Evolutionary conservation across 2,113 vertebrate genomes (phyloP), one percentile per base, ranked within the genome.

Genomic region (Siniperca knerii): DNA sequence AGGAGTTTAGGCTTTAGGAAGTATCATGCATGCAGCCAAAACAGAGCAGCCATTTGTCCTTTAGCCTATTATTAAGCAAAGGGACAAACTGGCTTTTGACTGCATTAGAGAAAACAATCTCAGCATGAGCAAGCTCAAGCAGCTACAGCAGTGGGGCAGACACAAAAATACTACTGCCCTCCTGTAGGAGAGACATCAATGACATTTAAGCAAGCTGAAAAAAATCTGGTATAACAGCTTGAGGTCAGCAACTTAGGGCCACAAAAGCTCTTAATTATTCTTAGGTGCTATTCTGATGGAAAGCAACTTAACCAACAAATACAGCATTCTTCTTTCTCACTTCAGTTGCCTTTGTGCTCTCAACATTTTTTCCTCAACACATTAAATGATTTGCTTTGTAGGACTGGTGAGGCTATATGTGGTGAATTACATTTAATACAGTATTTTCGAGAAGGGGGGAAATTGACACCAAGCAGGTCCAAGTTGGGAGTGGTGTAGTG

Each of bases 1-100:
- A 77, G 52, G 61, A 23, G 64, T 87, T 83, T 75, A 83, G 86
- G 83, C 67, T 90, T 75, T 62, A 82, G 74, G 89, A 91, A 81
- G 70, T 85, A 81, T 83, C 68, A 85, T 64, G 82, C 89, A 80
- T 87, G 68, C 80, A 50, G 25, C 66, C 11, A 37, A 57, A 54
- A n/a, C 18, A 81, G 54, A 86, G 73, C 29, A 79, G 81, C 50
- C 58, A 75, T 90, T 93, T 84, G 81, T 81, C 57, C 74, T 73
- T 87, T 74, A 80, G 66, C 75, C 86, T 79, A 89, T 89, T 90
- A 91, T 90, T 66, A 90, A 78, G 61, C 87, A 67, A 40, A 23
- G 42, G 90, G 91, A 84, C 55, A 76, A 65, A 71, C 52, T 84
- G 84, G 75, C 85, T 89, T 87, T 87, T 68, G 62, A 66, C 71